phyloP scores from a whole-genome alignment of 1,140 invertebrate genomes.

The Temnothorax longispinosus region DNA sequence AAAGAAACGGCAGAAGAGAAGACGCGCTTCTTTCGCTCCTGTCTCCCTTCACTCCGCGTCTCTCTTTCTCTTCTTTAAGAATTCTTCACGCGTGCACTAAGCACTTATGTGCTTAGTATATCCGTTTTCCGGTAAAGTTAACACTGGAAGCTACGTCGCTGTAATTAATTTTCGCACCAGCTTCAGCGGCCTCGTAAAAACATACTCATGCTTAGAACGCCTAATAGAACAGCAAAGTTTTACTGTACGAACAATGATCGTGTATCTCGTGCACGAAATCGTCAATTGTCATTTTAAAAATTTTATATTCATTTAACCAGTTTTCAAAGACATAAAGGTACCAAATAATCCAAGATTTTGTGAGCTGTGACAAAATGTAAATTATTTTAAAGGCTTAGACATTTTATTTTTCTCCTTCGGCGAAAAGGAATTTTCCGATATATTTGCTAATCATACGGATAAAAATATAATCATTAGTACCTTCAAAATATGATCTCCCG shows the following conservation, averaged over 20 bases:
- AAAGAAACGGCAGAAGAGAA: conserved; percentile 63
- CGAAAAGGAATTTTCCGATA: neutral
- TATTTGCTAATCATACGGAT: neutral
- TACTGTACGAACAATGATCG: neutral
- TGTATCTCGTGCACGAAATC: neutral
- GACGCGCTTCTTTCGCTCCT: conserved; percentile 39
- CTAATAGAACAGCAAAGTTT: neutral
- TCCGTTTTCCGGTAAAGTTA: conserved; percentile 41
- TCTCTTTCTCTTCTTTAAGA: conserved; percentile 26
- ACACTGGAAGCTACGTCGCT: neutral
- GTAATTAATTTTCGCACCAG: conserved; percentile 16
- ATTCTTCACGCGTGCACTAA: conserved; percentile 27
- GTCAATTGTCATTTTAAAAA: neutral
- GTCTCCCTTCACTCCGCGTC: conserved; percentile 11
- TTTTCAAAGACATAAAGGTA: neutral
- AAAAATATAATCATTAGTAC: neutral
- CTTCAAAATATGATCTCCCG: neutral
- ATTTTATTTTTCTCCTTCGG: neutral
- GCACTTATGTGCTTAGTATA: conserved; percentile 26
- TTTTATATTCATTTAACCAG: neutral
- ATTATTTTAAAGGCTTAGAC: neutral
- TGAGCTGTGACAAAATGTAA: too few species aligned
- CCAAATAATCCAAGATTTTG: neutral
- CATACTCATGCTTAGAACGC: neutral
- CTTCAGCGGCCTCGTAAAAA: neutral